These are phyloP conservation scores for Clostera curtula DNA, from an alignment of 2,888 invertebrate genomes.

Conservation along the genomic window DNA sequence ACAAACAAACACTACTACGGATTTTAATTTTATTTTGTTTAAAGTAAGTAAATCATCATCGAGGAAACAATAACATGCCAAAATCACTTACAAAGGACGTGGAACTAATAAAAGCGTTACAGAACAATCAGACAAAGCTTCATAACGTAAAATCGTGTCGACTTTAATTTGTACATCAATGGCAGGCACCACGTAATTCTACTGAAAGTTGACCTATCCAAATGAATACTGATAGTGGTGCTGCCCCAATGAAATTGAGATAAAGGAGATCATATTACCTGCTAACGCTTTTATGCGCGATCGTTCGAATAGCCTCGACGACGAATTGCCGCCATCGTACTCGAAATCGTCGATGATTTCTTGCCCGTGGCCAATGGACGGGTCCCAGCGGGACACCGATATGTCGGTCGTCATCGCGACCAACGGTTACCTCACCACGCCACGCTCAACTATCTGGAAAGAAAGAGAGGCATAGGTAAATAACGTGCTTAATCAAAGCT, in stretches of 20 bases:
- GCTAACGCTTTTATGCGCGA: conserved; percentile 99
- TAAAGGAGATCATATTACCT: conserved; percentile 73
- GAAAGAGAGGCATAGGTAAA: conserved; percentile 9
- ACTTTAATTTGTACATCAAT: too few species aligned
- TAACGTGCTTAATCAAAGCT: not conserved
- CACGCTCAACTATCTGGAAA: conserved; percentile 60
- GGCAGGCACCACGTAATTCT: too few species aligned
- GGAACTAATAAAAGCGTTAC: too few species aligned
- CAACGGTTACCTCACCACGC: conserved; percentile 56
- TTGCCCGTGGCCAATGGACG: conserved; percentile 89
- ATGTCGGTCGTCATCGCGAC: conserved; percentile 96
- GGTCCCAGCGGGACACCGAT: conserved; percentile 98
- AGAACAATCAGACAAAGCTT: too few species aligned
- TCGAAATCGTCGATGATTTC: conserved; percentile 98
- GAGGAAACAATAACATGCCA: too few species aligned
- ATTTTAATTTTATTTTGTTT: too few species aligned
- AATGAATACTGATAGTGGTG: too few species aligned
- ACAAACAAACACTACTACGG: too few species aligned
- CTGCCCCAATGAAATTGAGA: not conserved
- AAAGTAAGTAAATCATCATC: too few species aligned
- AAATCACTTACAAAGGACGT: too few species aligned
- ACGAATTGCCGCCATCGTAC: conserved; percentile 99
- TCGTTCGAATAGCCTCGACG: conserved; percentile 98
- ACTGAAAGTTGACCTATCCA: too few species aligned
- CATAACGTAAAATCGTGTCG: too few species aligned